phyloP scores from a whole-genome alignment of 2,113 vertebrate species.

The Lamprologus ornatipinnis region DNA sequence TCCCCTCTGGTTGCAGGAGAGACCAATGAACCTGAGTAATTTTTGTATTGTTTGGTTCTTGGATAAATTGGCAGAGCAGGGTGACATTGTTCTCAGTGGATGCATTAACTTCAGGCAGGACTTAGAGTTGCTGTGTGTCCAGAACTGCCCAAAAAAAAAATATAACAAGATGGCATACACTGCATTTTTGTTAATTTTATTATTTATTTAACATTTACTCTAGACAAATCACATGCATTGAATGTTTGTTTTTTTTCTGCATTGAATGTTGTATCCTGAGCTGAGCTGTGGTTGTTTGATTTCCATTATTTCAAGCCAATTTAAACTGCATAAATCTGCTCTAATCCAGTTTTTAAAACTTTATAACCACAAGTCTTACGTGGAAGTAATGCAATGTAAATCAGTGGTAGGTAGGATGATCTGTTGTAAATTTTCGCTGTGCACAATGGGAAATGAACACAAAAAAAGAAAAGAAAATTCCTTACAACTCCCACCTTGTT shows the following conservation, averaged over 20 bases:
- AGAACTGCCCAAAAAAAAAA: neutral
- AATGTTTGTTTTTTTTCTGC: neutral
- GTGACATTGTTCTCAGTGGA: neutral
- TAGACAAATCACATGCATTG: neutral
- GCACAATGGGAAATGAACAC: neutral
- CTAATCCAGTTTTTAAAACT: neutral
- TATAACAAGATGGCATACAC: neutral
- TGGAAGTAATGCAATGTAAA: neutral
- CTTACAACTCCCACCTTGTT: neutral
- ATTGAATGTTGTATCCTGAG: neutral
- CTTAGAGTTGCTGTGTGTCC: neutral
- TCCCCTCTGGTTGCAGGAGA: neutral
- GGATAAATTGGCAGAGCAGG: neutral
- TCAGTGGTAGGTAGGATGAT: neutral
- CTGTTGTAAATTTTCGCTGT: neutral
- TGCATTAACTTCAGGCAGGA: neutral
- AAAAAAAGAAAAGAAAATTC: neutral
- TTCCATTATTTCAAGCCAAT: neutral
- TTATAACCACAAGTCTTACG: neutral
- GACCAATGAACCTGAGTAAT: neutral
- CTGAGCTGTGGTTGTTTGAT: neutral
- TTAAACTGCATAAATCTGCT: neutral
- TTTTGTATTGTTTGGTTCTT: neutral
- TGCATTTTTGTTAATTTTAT: neutral
- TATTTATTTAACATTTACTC: neutral